phyloP scores from a whole-genome alignment of 2,113 vertebrate species.

The Phaethornis superciliosus region DNA sequence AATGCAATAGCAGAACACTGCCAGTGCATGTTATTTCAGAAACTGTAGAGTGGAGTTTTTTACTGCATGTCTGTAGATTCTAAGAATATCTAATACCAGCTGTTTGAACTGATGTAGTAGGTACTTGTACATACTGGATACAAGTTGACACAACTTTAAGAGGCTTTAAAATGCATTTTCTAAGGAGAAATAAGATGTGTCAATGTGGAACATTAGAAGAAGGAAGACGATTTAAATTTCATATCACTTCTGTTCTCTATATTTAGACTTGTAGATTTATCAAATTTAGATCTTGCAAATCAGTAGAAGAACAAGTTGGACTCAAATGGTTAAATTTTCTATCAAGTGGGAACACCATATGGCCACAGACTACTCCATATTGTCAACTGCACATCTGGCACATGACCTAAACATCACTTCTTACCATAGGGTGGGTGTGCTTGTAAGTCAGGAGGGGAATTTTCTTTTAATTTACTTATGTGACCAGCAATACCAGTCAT shows the following conservation, averaged over 20 bases:
- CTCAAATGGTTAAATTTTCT: not conserved
- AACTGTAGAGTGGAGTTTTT: not conserved
- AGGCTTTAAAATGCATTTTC: not conserved
- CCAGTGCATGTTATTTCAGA: not conserved
- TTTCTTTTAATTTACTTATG: not conserved
- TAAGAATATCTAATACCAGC: not conserved
- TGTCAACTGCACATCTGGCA: not conserved
- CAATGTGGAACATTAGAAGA: not conserved
- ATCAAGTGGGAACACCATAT: not conserved
- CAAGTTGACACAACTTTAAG: accelerated
- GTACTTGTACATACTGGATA: not conserved
- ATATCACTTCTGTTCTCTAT: not conserved
- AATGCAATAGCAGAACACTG: not conserved
- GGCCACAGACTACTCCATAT: not conserved
- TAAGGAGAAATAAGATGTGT: not conserved
- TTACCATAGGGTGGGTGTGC: not conserved
- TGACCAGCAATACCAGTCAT: not conserved
- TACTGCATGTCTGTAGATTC: not conserved
- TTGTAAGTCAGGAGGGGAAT: not conserved
- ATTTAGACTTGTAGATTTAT: not conserved
- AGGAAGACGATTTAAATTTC: not conserved
- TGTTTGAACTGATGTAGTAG: not conserved
- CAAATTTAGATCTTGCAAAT: not conserved
- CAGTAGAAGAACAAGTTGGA: not conserved
- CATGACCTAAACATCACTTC: not conserved